Evolutionary conservation across 2,797 vertebrate genomes (phyloP).

Genomic region (Chrysocyon brachyurus): DNA sequence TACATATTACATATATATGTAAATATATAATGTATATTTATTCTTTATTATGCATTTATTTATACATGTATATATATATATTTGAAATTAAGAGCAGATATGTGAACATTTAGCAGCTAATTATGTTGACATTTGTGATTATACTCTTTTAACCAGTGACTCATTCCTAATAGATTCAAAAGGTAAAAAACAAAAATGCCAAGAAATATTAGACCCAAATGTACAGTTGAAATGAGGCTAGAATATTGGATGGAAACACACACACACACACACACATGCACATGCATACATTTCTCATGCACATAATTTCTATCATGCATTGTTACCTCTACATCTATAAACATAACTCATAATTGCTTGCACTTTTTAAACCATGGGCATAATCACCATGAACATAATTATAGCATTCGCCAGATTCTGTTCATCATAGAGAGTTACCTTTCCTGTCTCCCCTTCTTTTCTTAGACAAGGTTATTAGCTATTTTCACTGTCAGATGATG

Average conservation of each 20-base stretch:
- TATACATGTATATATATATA: background rate
- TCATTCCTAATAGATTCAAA: conserved; percentile 73
- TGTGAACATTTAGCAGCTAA: conserved; percentile 79
- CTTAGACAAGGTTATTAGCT: conserved; percentile 55
- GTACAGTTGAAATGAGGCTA: conserved; percentile 61
- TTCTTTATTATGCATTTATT: background rate
- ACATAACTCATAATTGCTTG: conserved; percentile 68
- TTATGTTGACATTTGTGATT: conserved; percentile 78
- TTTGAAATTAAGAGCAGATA: conserved; percentile 40
- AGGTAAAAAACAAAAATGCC: conserved; percentile 46
- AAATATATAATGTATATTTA: background rate
- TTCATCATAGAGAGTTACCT: conserved; percentile 68
- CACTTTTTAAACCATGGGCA: conserved; percentile 55
- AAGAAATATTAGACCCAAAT: conserved; percentile 75
- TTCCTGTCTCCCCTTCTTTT: conserved; percentile 9
- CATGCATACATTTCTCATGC: background rate
- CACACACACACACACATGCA: conserved; percentile 37
- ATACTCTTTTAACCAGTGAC: conserved; percentile 77
- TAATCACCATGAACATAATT: conserved; percentile 70
- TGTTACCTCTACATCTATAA: conserved; percentile 2
- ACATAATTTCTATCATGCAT: background rate
- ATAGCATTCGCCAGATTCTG: conserved; percentile 51
- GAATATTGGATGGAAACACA: conserved; percentile 63
- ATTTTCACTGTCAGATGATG: conserved; percentile 13
- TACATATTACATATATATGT: background rate